Percentiles rank a stretch among this genome's conserved stretches.
Evolutionary conservation across 2,113 vertebrate species (phyloP).

Genomic region (Saimiri boliviensis): DNA sequence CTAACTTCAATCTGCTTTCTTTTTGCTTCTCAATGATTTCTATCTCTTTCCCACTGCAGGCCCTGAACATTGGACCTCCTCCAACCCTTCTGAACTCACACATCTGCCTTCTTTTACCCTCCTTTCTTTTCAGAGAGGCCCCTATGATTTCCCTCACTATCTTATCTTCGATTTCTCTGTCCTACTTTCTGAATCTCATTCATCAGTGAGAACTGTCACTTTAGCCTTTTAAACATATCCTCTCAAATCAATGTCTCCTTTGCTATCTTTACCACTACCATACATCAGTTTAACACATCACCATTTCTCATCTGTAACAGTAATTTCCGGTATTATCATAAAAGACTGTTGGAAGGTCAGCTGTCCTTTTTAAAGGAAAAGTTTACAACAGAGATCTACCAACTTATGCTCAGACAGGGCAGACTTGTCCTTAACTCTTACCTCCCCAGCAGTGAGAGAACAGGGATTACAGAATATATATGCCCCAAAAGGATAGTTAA

Average conservation of each 20-base stretch:
- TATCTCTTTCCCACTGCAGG: too few species aligned
- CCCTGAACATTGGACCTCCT: not conserved
- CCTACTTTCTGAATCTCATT: not conserved
- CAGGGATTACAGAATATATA: not conserved
- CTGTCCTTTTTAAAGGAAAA: not conserved
- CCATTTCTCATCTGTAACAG: not conserved
- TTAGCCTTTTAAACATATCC: not conserved
- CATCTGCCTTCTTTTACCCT: not conserved
- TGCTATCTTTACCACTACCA: not conserved
- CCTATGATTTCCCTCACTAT: not conserved
- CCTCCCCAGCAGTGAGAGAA: not conserved
- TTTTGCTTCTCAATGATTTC: rapidly evolving
- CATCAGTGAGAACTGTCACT: not conserved
- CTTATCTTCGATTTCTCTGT: not conserved
- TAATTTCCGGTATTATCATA: not conserved
- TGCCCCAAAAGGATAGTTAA: not conserved
- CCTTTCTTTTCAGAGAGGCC: not conserved
- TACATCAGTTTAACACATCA: not conserved
- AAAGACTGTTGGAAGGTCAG: not conserved
- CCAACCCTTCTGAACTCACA: not conserved
- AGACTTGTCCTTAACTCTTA: not conserved
- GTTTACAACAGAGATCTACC: not conserved
- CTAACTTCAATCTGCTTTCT: not conserved
- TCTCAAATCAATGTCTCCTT: not conserved
- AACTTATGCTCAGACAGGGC: not conserved